Evolutionary conservation across 2,113 vertebrate species (phyloP).

Genomic region (Mastomys coucha): DNA sequence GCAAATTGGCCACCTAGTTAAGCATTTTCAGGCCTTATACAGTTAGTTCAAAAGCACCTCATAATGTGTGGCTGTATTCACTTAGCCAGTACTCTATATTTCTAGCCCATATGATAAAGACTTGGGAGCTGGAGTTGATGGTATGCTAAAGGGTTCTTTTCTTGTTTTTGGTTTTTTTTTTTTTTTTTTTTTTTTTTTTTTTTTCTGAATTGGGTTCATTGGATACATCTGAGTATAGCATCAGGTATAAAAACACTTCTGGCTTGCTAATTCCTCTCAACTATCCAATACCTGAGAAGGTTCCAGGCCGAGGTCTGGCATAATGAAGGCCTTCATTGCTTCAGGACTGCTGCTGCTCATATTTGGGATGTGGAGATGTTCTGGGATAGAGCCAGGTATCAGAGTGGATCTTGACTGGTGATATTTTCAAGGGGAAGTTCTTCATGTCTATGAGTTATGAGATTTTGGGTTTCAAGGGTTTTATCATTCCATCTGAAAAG

Average conservation of each 20-base stretch:
- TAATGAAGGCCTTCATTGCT: not conserved
- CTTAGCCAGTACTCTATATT: not conserved
- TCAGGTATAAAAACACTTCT: not conserved
- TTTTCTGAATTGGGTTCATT: not conserved
- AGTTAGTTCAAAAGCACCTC: not conserved
- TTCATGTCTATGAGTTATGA: not conserved
- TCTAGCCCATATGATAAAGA: not conserved
- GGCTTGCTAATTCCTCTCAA: not conserved
- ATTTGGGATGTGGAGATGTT: not conserved
- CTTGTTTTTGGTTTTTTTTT: not conserved
- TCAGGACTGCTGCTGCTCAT: not conserved
- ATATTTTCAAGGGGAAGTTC: not conserved
- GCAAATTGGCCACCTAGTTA: not conserved
- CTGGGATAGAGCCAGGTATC: slow-evolving; percentile 44
- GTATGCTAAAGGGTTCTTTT: not conserved
- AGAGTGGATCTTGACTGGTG: not conserved
- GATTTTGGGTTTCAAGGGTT: not conserved
- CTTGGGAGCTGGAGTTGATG: not conserved
- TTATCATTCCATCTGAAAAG: not conserved
- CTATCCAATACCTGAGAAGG: not conserved
- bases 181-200: not conserved
- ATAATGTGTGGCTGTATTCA: not conserved
- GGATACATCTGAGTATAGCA: not conserved
- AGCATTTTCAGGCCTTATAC: not conserved
- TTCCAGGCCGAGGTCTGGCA: not conserved